Conservation (phyloP, 2,797 vertebrate genomes). For the Pelodytes ibericus region DNA sequence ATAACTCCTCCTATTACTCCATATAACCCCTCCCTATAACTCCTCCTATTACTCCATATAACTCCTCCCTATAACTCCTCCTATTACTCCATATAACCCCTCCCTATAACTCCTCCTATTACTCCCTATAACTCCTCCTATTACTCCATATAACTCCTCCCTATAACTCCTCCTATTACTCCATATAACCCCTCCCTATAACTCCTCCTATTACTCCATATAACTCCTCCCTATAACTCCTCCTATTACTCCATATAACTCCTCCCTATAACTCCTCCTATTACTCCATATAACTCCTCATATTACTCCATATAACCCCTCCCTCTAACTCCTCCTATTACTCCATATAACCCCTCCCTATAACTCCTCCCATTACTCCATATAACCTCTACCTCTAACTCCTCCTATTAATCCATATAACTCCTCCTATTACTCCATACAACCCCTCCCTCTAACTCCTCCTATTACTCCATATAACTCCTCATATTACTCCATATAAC, state of each 20-base stretch:
- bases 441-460: background rate
- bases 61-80: no score
- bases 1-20: no score
- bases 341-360: background rate
- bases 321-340: background rate
- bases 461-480: background rate
- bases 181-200: no score
- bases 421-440: background rate
- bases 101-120: background rate
- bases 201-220: background rate
- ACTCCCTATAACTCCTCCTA: background rate
- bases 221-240: background rate
- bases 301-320: background rate
- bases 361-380: background rate
- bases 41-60: background rate
- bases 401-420: background rate
- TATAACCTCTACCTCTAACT: background rate
- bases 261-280: background rate
- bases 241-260: no score
- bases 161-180: no score
- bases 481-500: no score
- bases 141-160: no score
- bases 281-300: background rate
- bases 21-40: background rate
- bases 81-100: background rate